These are phyloP conservation scores for Rynchops niger DNA, from an alignment of 2,113 vertebrate genomes.

Conservation along the genomic window DNA sequence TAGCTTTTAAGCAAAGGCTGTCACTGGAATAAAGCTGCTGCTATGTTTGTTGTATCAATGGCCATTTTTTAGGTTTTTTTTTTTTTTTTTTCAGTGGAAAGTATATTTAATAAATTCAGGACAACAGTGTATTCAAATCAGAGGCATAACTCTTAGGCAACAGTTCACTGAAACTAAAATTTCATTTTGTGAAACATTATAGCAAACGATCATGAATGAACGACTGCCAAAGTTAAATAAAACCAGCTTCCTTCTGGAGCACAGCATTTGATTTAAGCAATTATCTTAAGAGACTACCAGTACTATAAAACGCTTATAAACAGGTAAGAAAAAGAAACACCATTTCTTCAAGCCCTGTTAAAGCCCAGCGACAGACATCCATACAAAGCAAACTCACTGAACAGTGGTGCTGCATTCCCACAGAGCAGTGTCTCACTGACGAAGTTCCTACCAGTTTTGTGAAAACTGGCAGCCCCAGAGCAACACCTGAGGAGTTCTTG, in stretches of 20 bases:
- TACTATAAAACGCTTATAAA: not conserved
- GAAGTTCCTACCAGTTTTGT: not conserved
- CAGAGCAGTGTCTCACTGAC: not conserved
- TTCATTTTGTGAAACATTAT: not conserved
- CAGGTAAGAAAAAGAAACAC: not conserved
- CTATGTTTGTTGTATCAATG: not conserved
- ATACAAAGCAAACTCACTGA: not conserved
- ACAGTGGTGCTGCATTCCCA: not conserved
- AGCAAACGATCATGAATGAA: not conserved
- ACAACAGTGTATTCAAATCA: not conserved
- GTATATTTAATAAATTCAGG: not conserved
- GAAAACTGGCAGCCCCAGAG: not conserved
- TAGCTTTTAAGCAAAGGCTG: not conserved
- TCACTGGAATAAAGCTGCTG: not conserved
- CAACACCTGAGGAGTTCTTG: not conserved
- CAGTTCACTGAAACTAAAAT: not conserved
- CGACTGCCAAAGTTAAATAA: not conserved
- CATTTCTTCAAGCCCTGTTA: not conserved
- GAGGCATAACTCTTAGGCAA: not conserved
- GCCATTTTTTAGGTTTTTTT: not conserved
- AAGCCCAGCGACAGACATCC: not conserved
- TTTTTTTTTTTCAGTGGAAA: not conserved
- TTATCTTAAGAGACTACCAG: not conserved
- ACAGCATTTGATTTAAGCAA: not conserved
- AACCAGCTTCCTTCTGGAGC: not conserved